Evolutionary conservation across 2,113 vertebrate species (phyloP).

Genomic region (Talpa occidentalis): DNA sequence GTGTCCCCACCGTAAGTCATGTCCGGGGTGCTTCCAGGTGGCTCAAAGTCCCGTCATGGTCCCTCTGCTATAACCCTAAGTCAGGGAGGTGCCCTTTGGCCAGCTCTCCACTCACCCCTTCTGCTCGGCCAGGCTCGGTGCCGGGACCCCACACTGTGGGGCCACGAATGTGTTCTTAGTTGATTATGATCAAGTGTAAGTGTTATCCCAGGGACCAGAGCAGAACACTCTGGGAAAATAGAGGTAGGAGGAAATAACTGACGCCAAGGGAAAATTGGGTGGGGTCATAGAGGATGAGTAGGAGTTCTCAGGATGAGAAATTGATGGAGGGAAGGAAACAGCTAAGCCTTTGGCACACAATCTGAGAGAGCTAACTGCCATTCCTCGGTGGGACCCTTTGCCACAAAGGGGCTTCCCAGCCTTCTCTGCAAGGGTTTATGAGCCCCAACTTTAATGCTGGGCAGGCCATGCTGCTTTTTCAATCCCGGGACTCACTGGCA

Average conservation of each 20-base stretch:
- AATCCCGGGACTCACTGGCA: fast-evolving
- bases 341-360: not conserved
- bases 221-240: not conserved
- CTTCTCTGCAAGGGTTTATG: not conserved
- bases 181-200: not conserved
- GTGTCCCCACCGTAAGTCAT: not conserved
- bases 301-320: not conserved
- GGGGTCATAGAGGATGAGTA: not conserved
- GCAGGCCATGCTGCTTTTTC: not conserved
- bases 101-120: not conserved
- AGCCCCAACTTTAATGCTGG: not conserved
- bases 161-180: not conserved
- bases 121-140: not conserved
- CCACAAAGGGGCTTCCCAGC: not conserved
- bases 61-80: not conserved
- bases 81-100: not conserved
- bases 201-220: not conserved
- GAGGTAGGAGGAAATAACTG: not conserved
- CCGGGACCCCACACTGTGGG: not conserved
- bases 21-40: not conserved
- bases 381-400: not conserved
- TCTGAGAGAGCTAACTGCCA: not conserved
- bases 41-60: not conserved
- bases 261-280: not conserved
- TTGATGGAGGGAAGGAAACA: not conserved